Base-by-base conservation (phyloP, 2,113 vertebrate species). In the Ptychochromis oligacanthus region DNA sequence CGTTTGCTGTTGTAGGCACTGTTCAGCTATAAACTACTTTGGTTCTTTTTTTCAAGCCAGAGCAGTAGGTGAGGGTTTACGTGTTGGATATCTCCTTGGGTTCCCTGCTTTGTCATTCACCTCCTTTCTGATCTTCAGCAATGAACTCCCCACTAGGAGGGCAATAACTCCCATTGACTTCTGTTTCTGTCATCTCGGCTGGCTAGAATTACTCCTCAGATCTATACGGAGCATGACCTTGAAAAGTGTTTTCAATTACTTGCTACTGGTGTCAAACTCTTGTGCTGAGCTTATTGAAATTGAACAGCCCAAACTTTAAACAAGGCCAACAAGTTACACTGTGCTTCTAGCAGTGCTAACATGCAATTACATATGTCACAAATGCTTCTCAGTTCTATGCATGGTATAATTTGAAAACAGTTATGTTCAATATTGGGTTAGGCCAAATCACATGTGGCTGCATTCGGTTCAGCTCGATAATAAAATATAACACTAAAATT, bases 191-290 rank as follows among this genome's bases (percentile, higher is more conserved):
- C 91, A 88, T 87, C 81, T 79, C 34, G 9, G 56, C 81, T 84
- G 79, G 80, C 56, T 81, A 79, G 83, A 83, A 88, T 86, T 88
- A 92, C 87, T 91, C 81, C 79, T 91, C 77, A 67, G 87, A 93
- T 93, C 91, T 79, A 87, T 82, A 81, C 46, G 0, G 79, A 87
- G 81, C 82, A 15, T 86, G 92, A 94, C 92, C 93, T 92, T 89
- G 88, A 90, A 83, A 93, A 92, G 78, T 90, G 92, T 91, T 93
- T 93, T 92, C 88, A 90, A 77, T 90, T 88, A 87, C 86, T 75
- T 54, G 81, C 89, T 75, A 82, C 90, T 77, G 81, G 75, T 84
- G 82, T 88, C 86, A 65, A 85, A 82, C 75, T 77, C 82, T 62
- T 61, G 70, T 79, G 86, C 91, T 87, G 88, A 90, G 87, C 60